Base-by-base conservation (phyloP, 2,797 vertebrate genomes). In the Eulemur coronatus region DNA sequence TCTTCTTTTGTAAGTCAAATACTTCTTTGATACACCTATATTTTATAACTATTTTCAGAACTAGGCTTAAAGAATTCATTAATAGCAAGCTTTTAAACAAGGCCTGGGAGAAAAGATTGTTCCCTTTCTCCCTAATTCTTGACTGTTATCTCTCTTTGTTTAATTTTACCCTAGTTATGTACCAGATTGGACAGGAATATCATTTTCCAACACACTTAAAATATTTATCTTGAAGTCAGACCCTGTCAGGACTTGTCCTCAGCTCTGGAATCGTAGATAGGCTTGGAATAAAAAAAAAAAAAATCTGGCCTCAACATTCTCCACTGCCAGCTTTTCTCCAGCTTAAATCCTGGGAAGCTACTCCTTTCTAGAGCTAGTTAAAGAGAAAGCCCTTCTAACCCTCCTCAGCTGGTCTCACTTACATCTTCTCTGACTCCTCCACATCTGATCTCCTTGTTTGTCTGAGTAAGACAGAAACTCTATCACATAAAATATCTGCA, bases 21-120 rank as follows among this genome's bases (percentile, higher is more conserved):
- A 2, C 52, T 69, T 92, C 50, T 38, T 9, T 43, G 82, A 46
- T 63, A 70, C 6, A 55, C 35, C 70, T 63, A n/a, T 67, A 70
- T 90, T 46, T 89, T 84, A 59, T 73, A 57, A 84, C 57, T 30
- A 67, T 41, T 92, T 89, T 89, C 55, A 84, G 84, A 92, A 78
- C 13, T 84, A 59, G 4, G 65, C 6, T 57, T 92, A 24, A 73
- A 78, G 59, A 78, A 72, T 43, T 52, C 4, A 84, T 24, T 91
- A 92, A 79, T 3, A 88, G 48, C 26, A 94, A 94, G 61, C 2
- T 69, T 85, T 88, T 86, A 79, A 80, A 80, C 3, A 52, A 95
- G 35, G 24, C 4, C 38, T 73, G 84, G 6, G 22, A 24, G 67
- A 55, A 95, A 87, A 70, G 7, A 7, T 43, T 33, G 4, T 59